Conservation (phyloP, 2,797 vertebrate species). For the Bradypodion ventrale region DNA sequence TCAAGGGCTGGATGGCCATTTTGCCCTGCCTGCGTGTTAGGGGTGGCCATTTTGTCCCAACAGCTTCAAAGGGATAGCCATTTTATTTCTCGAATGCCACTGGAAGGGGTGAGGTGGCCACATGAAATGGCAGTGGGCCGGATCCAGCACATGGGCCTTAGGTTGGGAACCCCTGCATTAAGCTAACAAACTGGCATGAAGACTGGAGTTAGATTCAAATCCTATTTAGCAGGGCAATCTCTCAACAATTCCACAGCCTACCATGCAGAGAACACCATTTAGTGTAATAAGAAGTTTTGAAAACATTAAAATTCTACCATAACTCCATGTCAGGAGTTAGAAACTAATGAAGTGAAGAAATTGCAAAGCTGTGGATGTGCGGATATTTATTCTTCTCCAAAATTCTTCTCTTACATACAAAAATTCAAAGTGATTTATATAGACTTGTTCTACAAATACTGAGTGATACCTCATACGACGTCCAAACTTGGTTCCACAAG, state of each 20-base stretch:
- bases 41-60: too few species aligned
- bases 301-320: background rate
- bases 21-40: too few species aligned
- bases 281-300: background rate
- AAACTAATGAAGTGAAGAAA: background rate
- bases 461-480: too few species aligned
- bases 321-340: background rate
- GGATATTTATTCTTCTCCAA: background rate
- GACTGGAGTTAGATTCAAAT: background rate
- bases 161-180: too few species aligned
- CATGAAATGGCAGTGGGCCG: too few species aligned
- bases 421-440: background rate
- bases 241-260: background rate
- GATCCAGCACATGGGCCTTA: too few species aligned
- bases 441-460: background rate
- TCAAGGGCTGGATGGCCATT: too few species aligned
- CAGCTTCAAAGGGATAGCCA: too few species aligned
- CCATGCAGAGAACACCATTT: background rate
- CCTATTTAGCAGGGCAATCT: background rate
- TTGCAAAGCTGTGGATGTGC: background rate
- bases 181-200: background rate
- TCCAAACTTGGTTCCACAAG: too few species aligned
- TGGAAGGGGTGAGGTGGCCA: too few species aligned
- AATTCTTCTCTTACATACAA: background rate
- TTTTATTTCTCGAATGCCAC: too few species aligned